Conservation (phyloP, 2,888 invertebrate species). For the Julus scanicus region DNA sequence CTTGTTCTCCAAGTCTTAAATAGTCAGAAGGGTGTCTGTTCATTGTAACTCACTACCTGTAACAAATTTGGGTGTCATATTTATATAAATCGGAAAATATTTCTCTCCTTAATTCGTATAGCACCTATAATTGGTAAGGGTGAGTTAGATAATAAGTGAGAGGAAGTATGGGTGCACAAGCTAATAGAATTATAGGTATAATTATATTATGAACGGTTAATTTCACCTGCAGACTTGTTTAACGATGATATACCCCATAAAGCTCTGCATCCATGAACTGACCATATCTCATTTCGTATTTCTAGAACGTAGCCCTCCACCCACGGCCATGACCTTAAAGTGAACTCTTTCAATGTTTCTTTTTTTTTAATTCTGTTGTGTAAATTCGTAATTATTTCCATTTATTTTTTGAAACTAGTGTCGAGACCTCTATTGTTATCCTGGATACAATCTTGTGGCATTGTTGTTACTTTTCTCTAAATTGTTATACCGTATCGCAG, state of each 20-base stretch:
- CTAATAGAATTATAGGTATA: slow-evolving; percentile 41
- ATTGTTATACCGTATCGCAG: slow-evolving; percentile 12
- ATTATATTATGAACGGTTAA: slow-evolving; percentile 45
- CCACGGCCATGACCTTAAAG: neutral
- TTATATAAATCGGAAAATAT: neutral
- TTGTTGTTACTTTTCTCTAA: slow-evolving; percentile 44
- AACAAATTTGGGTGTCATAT: neutral
- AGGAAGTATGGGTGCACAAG: slow-evolving; percentile 43
- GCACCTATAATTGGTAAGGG: slow-evolving; percentile 16
- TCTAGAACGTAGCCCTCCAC: neutral
- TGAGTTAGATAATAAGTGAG: slow-evolving; percentile 31
- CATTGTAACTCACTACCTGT: neutral
- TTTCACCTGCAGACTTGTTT: slow-evolving; percentile 37
- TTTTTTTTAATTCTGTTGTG: neutral
- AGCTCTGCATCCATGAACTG: slow-evolving; percentile 23
- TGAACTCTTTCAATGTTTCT: neutral
- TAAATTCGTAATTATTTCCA: slow-evolving; percentile 35
- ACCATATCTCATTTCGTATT: neutral
- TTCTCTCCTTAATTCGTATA: neutral
- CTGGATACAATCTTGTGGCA: neutral
- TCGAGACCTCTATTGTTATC: slow-evolving; percentile 19
- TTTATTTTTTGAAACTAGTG: slow-evolving; percentile 40
- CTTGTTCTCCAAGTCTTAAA: no score
- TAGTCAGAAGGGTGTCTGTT: neutral
- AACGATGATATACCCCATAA: slow-evolving; percentile 43